Evolutionary conservation across 2,113 vertebrate genomes (phyloP), one percentile per base, ranked within the genome.

Genomic region (Malaclemys terrapin): DNA sequence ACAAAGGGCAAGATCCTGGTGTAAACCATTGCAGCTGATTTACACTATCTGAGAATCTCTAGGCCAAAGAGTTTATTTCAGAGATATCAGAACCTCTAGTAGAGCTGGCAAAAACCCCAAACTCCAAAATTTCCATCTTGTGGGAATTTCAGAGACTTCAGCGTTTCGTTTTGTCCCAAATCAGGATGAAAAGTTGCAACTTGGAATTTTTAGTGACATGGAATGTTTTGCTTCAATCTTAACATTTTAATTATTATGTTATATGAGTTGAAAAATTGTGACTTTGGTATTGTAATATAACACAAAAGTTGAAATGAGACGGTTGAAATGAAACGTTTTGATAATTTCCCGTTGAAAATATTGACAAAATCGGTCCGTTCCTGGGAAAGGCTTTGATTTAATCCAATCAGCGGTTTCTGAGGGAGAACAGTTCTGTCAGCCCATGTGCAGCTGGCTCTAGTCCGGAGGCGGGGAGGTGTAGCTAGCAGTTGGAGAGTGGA

Each of bases 1-100:
- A 80, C 42, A 0, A 1, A 79, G 42, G 2, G 78, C 80, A 57
- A 86, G 85, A 83, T 88, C 78, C 91, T 90, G 25, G 1, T 0
- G 24, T 0, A 11, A 47, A 54, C 12, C 0, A 0, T 35, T 47
- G 45, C 50, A 0, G 16, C 29, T 49, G 50, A 79, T 80, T 49
- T 80, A 50, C 19, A 35, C 45, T 84, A 49, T 47, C 82, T 56
- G 50, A 24, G 85, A 10, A 90, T 22, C 17, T 22, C 17, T 35
- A 45, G 0, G 0, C 80, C 88, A 53, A 79, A 56, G 56, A 90
- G 91, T 16, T n/a, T 79, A 29, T 62, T 62, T 62, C 57, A 13
- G 62, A 89, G 57, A 50, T 65, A 84, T 52, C 14, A 13, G 35
- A 1, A 29, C 8, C 57, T 90, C 53, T 47, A 78, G 80, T 81